A percentile compares a stretch with the other conserved stretches of the same genome.
Evolutionary conservation across 1,140 invertebrate genomes (phyloP).

Genomic region (Spodoptera frugiperda): DNA sequence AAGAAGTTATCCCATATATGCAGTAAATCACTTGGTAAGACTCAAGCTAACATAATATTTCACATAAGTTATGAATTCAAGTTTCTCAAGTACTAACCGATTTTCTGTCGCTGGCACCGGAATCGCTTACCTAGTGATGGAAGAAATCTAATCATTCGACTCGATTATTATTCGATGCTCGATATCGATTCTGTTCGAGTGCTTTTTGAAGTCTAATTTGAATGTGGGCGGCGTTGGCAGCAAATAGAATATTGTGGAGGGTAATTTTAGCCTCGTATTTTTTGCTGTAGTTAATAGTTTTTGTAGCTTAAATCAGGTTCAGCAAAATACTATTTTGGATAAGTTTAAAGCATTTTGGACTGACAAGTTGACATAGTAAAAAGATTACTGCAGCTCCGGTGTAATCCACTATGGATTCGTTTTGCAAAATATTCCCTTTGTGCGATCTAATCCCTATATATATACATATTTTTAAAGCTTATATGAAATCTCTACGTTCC

Average conservation of each 20-base stretch:
- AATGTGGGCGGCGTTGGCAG: background rate
- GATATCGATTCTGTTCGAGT: background rate
- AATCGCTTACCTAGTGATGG: conserved; percentile 25
- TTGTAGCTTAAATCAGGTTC: too few relatives aligned
- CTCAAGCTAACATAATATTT: conserved; percentile 17
- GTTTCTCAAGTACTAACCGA: conserved; percentile 1
- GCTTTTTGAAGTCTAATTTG: conserved; percentile 13
- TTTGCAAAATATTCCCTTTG: too few relatives aligned
- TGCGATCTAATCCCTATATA: too few relatives aligned
- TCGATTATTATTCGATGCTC: conserved; percentile 21
- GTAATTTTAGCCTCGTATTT: too few relatives aligned
- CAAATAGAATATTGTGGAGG: background rate
- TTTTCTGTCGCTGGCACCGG: conserved; percentile 19
- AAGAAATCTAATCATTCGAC: conserved; percentile 17
- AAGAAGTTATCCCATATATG: background rate
- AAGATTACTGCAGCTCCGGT: too few relatives aligned
- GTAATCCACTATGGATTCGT: too few relatives aligned
- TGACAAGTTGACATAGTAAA: too few relatives aligned
- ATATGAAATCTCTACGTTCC: background rate
- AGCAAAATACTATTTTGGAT: too few relatives aligned
- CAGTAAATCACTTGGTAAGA: background rate
- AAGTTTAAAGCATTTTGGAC: too few relatives aligned
- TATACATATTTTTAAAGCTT: too few relatives aligned
- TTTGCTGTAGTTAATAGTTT: too few relatives aligned
- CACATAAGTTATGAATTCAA: background rate